These are phyloP conservation scores for Onychomys leucogaster DNA, from an alignment of 2,797 vertebrate genomes.

Conservation along the genomic window DNA sequence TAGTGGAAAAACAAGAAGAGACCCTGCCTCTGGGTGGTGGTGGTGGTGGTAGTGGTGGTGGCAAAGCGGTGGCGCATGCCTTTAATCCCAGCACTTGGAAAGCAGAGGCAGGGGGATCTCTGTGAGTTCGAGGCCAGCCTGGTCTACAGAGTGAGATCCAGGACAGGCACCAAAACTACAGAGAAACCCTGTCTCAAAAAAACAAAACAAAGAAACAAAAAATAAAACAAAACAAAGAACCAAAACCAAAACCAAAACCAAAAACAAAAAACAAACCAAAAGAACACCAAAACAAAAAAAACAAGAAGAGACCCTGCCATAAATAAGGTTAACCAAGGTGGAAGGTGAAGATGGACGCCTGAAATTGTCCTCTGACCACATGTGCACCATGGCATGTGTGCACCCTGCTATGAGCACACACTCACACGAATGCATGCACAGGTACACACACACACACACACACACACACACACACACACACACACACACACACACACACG, in stretches of 20 bases:
- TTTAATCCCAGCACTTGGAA: not conserved
- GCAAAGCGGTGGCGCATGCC: no score
- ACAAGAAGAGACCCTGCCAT: not conserved
- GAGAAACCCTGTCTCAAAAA: not conserved
- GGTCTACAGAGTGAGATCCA: not conserved
- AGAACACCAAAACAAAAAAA: not conserved
- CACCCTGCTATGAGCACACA: not conserved
- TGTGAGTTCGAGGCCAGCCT: not conserved
- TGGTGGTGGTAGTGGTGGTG: not conserved
- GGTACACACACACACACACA: not conserved
- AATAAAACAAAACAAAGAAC: not conserved
- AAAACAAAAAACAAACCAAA: not conserved
- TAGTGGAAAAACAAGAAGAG: not conserved
- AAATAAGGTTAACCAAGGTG: not conserved
- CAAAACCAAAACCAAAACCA: not conserved
- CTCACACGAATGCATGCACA: not conserved
- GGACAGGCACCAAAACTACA: no score
- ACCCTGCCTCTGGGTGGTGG: not conserved
- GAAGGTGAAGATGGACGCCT: not conserved
- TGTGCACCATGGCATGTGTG: no score
- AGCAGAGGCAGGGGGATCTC: not conserved
- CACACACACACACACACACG: not conserved
- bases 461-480: not conserved
- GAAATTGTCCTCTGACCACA: not conserved
- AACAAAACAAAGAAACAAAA: not conserved